Percentiles rank a stretch among this genome's conserved stretches.
phyloP scores from a whole-genome alignment of 53 echinoderm and acorn worm genomes.

The Paracentrotus lividus region DNA sequence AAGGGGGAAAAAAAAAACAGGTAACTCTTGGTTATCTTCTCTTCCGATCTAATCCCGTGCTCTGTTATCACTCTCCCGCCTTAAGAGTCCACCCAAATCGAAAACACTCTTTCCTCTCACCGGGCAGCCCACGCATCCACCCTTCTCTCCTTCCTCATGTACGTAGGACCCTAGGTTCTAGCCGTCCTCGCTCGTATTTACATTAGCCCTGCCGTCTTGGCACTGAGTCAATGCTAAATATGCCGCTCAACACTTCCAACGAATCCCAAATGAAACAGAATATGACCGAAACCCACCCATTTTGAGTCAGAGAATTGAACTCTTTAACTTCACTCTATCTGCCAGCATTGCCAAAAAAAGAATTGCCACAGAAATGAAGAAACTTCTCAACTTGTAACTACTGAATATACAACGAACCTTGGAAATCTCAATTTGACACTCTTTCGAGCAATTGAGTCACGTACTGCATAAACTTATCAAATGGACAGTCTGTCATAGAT shows the following conservation, averaged over 20 bases:
- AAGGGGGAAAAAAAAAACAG: conserved; percentile 27
- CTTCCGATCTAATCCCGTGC: conserved; percentile 42
- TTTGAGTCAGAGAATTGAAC: conserved; percentile 17
- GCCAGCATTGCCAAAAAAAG: conserved; percentile 22
- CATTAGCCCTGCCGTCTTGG: conserved; percentile 32
- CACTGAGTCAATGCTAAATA: conserved; percentile 44
- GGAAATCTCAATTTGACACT: not conserved
- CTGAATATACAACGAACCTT: not conserved
- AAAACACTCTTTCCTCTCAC: conserved; percentile 38
- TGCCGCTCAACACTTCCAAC: conserved; percentile 17
- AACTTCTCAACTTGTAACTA: not conserved
- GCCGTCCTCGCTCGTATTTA: conserved; percentile 24
- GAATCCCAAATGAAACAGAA: conserved; percentile 38
- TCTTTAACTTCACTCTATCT: not conserved
- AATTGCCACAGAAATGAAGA: not conserved
- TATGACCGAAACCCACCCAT: conserved; percentile 43
- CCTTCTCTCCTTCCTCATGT: not conserved
- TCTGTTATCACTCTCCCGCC: conserved; percentile 52
- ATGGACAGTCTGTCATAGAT: not conserved
- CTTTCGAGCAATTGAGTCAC: not conserved
- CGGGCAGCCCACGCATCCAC: conserved; percentile 49
- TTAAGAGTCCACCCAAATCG: conserved; percentile 55
- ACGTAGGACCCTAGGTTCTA: not conserved
- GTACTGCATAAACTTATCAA: not conserved
- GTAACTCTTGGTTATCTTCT: not conserved